Conservation (phyloP, 2,888 invertebrate genomes). For the Hydropsyche betteni region DNA sequence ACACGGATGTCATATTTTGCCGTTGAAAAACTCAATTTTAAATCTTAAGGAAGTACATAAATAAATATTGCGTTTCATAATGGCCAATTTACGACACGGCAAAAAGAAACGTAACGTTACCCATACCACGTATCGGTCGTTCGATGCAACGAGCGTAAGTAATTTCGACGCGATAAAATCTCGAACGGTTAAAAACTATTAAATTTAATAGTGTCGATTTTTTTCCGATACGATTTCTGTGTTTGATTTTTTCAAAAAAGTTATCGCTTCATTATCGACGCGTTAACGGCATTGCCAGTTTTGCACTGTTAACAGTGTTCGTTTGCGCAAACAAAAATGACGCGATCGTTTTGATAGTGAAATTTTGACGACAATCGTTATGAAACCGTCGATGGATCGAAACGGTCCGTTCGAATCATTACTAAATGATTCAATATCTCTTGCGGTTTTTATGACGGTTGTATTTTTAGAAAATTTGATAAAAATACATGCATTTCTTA, state of each 20-base stretch:
- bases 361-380: constrained; percentile 23
- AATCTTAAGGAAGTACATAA: constrained; percentile 15
- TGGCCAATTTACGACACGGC: background rate
- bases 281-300: no score
- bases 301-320: background rate
- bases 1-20: constrained; percentile 13
- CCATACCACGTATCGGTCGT: background rate
- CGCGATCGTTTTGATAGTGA: constrained; percentile 26
- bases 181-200: constrained; percentile 4
- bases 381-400: constrained; percentile 13
- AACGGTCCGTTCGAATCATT: constrained; percentile 14
- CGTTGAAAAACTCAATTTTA: constrained; percentile 4
- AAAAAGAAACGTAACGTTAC: constrained; percentile 3
- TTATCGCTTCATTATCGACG: no score
- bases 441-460: no score
- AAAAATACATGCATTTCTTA: no score
- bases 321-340: constrained; percentile 6
- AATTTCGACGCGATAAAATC: constrained; percentile 8
- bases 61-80: background rate
- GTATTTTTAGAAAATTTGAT: no score
- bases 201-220: no score
- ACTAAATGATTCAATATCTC: constrained; percentile 17
- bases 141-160: constrained; percentile 12
- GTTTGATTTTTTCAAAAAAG: no score
- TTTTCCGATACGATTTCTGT: no score